phyloP scores from a whole-genome alignment of 2,888 invertebrate genomes.

The Petrolisthes manimaculis region DNA sequence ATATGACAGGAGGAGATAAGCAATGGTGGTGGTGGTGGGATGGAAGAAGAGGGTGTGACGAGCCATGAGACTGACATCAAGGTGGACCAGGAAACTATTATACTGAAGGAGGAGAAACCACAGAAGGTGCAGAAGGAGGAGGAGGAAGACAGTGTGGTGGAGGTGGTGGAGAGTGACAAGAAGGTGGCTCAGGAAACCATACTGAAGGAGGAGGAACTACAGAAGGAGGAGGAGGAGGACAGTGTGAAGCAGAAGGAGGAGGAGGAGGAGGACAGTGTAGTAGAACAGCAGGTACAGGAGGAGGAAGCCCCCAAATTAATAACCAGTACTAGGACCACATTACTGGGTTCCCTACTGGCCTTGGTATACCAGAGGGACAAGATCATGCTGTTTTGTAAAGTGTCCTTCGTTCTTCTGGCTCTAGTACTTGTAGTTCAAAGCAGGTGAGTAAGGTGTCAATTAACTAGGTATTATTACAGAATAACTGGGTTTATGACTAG shows the following conservation, averaged over 20 bases:
- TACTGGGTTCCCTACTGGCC: not conserved
- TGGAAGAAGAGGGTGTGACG: slow-evolving; percentile 35
- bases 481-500: not conserved
- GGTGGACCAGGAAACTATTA: not conserved
- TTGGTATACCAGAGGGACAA: not conserved
- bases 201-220: no score
- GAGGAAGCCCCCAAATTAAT: not conserved
- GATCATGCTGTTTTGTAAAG: slow-evolving; percentile 39
- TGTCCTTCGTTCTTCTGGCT: slow-evolving; percentile 28
- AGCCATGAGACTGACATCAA: slow-evolving; percentile 9
- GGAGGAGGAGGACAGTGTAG: slow-evolving; percentile 19
- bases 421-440: slow-evolving; percentile 34
- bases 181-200: no score
- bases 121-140: not conserved
- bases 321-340: not conserved
- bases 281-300: not conserved
- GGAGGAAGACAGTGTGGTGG: not conserved
- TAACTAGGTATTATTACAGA: not conserved
- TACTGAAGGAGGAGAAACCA: slow-evolving; percentile 2
- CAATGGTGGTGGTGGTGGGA: slow-evolving; percentile 52
- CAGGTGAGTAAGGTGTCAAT: slow-evolving; percentile 22
- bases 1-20: slow-evolving; percentile 27
- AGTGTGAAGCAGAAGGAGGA: not conserved
- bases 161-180: no score
- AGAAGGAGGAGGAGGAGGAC: no score